Percentiles rank a stretch among this genome's conserved stretches.
These are phyloP conservation scores for Ormyrus pomaceus DNA, from an alignment of 2,888 invertebrate genomes.

Conservation along the genomic window DNA sequence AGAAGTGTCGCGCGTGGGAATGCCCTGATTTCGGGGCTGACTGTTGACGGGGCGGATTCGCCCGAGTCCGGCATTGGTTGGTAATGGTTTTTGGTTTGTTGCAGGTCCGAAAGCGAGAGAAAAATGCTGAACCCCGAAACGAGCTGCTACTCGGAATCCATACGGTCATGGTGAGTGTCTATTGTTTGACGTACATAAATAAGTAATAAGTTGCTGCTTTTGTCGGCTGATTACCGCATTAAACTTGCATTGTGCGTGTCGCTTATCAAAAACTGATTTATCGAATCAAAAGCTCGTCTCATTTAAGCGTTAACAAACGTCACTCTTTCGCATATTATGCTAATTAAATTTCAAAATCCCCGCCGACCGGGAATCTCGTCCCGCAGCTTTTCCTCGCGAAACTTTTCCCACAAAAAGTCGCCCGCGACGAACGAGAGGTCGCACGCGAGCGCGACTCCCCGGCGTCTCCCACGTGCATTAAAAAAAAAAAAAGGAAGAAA, in stretches of 20 bases:
- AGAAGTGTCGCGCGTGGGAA: background rate
- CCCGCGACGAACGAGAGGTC: background rate
- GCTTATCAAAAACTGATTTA: background rate
- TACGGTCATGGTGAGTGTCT: constrained; percentile 72
- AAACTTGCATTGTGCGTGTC: too few species aligned
- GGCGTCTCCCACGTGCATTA: background rate
- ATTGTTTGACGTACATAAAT: background rate
- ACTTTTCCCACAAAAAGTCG: too few species aligned
- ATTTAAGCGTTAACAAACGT: constrained; percentile 4
- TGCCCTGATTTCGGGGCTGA: background rate
- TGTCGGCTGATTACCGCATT: too few species aligned
- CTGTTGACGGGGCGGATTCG: background rate
- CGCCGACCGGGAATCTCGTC: too few species aligned
- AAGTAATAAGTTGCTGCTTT: too few species aligned
- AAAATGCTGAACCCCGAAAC: constrained; percentile 74
- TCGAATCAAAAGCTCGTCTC: background rate
- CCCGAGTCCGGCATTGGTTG: background rate
- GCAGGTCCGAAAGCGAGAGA: constrained; percentile 73
- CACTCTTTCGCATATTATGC: background rate
- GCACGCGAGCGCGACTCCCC: background rate
- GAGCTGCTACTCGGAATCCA: constrained; percentile 73
- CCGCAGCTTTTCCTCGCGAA: too few species aligned
- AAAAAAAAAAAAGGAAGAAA: constrained; percentile 6
- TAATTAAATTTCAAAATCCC: too few species aligned
- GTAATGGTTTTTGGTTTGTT: constrained; percentile 57